Evolutionary conservation across 2,113 vertebrate genomes (phyloP).

Genomic region (Carlito syrichta): DNA sequence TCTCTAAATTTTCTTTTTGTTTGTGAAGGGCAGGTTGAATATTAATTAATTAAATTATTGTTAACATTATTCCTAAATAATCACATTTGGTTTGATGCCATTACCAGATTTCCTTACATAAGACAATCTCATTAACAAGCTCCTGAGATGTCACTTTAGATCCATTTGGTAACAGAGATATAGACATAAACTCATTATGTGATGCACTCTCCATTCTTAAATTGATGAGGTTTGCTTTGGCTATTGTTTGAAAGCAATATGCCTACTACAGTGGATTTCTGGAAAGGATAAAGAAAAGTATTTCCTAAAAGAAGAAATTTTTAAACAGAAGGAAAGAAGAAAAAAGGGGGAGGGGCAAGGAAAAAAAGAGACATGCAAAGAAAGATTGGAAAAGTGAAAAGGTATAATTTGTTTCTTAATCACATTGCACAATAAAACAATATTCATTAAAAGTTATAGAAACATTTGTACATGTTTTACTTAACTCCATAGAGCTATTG

Average conservation of each 20-base stretch:
- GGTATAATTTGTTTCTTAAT: not conserved
- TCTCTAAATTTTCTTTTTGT: slow-evolving; percentile 51
- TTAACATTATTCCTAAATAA: slow-evolving; percentile 75
- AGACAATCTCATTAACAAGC: slow-evolving; percentile 79
- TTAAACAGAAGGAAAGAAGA: not conserved
- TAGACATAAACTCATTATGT: slow-evolving; percentile 70
- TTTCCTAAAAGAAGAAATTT: not conserved
- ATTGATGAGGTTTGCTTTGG: slow-evolving; percentile 49
- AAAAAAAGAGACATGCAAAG: not conserved
- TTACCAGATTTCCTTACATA: slow-evolving; percentile 77
- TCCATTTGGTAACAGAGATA: slow-evolving; percentile 65
- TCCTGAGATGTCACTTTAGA: slow-evolving; percentile 75
- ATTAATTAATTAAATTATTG: slow-evolving; percentile 79
- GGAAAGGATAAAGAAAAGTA: not conserved
- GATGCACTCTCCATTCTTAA: slow-evolving; percentile 60
- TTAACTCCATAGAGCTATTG: not conserved
- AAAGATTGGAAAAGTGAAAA: not conserved
- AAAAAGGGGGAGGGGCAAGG: not conserved
- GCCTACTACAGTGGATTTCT: not conserved
- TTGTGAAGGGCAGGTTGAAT: slow-evolving; percentile 57
- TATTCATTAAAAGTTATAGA: not conserved
- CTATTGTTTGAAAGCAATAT: slow-evolving; percentile 28
- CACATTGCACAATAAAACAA: not conserved
- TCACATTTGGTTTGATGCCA: slow-evolving; percentile 74
- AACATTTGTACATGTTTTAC: not conserved